A percentile compares a stretch with the other conserved stretches of the same genome.
Evolutionary conservation across 2,797 vertebrate genomes (phyloP).

Genomic region (Calcarius lapponicus): DNA sequence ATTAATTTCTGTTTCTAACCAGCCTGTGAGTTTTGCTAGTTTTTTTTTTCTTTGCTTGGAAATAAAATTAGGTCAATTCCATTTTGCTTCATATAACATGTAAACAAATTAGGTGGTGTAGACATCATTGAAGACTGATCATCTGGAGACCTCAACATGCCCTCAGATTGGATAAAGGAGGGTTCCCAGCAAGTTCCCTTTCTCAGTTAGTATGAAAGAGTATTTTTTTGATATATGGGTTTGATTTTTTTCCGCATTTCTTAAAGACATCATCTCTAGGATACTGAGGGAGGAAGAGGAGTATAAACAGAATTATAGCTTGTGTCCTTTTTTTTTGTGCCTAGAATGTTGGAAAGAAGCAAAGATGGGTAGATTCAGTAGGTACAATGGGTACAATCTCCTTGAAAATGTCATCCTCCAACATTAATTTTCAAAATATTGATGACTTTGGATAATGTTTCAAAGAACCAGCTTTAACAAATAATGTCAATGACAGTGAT

Average conservation of each 20-base stretch:
- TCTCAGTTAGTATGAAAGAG: neutral
- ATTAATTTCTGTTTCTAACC: neutral
- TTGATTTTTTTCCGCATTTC: neutral
- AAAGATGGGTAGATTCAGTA: neutral
- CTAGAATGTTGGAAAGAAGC: neutral
- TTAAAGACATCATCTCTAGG: neutral
- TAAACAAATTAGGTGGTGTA: neutral
- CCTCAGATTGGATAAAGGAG: neutral
- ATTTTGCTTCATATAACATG: accelerated
- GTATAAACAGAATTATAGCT: neutral
- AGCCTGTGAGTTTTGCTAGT: neutral
- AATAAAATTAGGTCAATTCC: neutral
- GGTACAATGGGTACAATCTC: neutral
- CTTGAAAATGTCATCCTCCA: neutral
- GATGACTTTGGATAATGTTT: neutral
- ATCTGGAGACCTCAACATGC: neutral
- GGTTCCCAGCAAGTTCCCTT: neutral
- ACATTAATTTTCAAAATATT: neutral
- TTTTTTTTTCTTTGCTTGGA: neutral
- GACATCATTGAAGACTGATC: neutral
- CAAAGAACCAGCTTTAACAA: neutral
- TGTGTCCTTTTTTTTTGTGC: neutral
- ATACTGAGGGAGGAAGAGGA: neutral
- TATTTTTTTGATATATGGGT: neutral
- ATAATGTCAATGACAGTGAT: neutral